These are phyloP conservation scores for Perodicticus potto DNA, from an alignment of 2,797 vertebrate genomes.

Conservation along the genomic window DNA sequence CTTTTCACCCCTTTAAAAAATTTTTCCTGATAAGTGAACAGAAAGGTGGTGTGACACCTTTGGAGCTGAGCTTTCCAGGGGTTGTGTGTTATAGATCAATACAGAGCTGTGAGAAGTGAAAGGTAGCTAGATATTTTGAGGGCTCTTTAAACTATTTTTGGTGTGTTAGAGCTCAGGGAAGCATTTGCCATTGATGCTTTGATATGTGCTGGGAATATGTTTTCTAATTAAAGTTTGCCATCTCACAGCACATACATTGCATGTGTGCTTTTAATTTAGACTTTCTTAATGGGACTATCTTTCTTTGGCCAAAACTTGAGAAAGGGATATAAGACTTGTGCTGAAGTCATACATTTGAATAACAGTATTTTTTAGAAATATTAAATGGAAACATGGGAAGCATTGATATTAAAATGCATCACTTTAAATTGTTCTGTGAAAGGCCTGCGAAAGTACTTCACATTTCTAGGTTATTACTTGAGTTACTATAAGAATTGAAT, in stretches of 20 bases:
- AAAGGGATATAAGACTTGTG: conserved; percentile 49
- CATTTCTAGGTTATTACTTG: conserved; percentile 62
- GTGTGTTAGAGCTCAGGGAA: neutral
- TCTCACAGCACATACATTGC: neutral
- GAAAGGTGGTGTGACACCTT: conserved; percentile 2
- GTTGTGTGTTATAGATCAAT: neutral
- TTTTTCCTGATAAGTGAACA: neutral
- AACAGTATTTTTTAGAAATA: conserved; percentile 65
- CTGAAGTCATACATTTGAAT: conserved; percentile 57
- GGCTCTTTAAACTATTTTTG: conserved; percentile 58
- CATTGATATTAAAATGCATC: conserved; percentile 51
- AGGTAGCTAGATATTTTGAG: conserved; percentile 36
- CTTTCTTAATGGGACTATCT: conserved; percentile 36
- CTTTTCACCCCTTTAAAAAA: conserved; percentile 32
- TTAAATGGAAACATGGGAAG: conserved; percentile 40
- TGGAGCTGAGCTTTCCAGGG: conserved; percentile 30
- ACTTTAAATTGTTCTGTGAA: conserved; percentile 61
- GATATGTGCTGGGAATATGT: neutral
- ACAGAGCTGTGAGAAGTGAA: neutral
- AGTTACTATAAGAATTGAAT: conserved; percentile 66
- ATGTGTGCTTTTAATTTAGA: conserved; percentile 21
- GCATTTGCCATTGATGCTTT: conserved; percentile 34
- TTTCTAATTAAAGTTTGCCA: conserved; percentile 62
- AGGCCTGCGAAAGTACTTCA: conserved; percentile 35
- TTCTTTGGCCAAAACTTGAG: conserved; percentile 35